These are phyloP conservation scores for Siderastrea siderea DNA, from an alignment of 92 coral and sea anemone genomes.

Conservation along the genomic window DNA sequence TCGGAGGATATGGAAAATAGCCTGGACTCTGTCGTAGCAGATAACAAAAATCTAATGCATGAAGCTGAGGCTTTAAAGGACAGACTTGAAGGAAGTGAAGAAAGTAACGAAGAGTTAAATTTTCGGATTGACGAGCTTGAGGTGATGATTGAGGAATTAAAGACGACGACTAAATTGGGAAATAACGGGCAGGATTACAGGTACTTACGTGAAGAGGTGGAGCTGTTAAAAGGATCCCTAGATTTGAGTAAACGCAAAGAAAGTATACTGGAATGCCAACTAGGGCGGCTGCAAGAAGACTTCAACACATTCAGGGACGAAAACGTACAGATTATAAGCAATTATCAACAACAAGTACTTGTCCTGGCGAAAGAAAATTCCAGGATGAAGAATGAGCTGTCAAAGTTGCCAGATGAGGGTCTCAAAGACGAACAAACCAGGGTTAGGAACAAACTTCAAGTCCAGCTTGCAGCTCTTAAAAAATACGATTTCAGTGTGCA, in stretches of 20 bases:
- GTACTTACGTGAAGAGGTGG: slow-evolving; percentile 26
- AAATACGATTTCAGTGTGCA: not conserved
- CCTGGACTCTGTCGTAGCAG: not conserved
- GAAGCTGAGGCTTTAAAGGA: slow-evolving; percentile 19
- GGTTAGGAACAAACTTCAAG: not conserved
- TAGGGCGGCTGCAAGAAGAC: not conserved
- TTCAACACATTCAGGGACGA: not conserved
- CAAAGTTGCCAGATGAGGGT: not conserved
- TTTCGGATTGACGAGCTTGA: not conserved
- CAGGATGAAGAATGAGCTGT: not conserved
- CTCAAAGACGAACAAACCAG: not conserved
- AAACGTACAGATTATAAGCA: not conserved
- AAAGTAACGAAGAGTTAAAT: slow-evolving; percentile 1
- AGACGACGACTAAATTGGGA: not conserved
- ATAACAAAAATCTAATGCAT: slow-evolving; percentile 2
- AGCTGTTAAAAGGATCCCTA: slow-evolving; percentile 27
- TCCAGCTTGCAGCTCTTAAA: not conserved
- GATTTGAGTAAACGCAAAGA: not conserved
- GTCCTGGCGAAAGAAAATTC: not conserved
- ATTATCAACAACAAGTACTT: not conserved
- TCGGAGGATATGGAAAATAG: not conserved
- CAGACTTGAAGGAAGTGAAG: not conserved
- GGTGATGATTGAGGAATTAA: not conserved
- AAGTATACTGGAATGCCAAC: not conserved
- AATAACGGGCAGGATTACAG: not conserved